Evolutionary conservation across 2,888 invertebrate species (phyloP).

Genomic region (Galerucella calmariensis): DNA sequence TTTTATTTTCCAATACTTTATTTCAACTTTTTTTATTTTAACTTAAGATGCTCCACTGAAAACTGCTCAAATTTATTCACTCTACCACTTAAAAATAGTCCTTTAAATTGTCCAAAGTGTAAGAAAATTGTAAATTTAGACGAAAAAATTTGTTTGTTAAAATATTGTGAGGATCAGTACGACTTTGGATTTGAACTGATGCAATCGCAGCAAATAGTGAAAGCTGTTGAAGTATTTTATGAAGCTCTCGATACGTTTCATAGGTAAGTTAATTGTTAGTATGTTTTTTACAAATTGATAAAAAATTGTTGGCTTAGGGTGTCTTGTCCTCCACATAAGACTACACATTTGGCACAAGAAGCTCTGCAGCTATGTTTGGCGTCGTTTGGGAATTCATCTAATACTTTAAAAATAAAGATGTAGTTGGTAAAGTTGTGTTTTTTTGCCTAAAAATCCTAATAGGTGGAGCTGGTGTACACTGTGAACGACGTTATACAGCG

Average conservation of each 20-base stretch:
- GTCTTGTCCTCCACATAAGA: constrained; percentile 74
- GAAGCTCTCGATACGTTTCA: constrained; percentile 72
- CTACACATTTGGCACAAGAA: constrained; percentile 78
- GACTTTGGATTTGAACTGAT: constrained; percentile 65
- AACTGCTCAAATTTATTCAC: constrained; percentile 67
- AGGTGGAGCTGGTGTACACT: too few species aligned
- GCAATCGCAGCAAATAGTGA: constrained; percentile 68
- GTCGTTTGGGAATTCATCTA: constrained; percentile 66
- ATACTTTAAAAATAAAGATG: constrained; percentile 24
- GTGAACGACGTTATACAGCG: too few species aligned
- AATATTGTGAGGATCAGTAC: constrained; percentile 67
- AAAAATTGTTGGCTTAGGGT: constrained; percentile 60
- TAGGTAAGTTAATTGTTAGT: constrained; percentile 55
- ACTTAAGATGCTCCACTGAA: constrained; percentile 67
- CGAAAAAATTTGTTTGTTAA: constrained; percentile 62
- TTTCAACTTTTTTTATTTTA: not conserved
- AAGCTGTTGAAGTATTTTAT: constrained; percentile 70
- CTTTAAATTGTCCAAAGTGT: constrained; percentile 68
- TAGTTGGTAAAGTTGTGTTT: too few species aligned
- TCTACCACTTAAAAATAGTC: constrained; percentile 62
- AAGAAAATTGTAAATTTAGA: constrained; percentile 66
- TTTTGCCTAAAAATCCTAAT: too few species aligned
- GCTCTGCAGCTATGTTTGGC: constrained; percentile 75
- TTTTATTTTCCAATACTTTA: not conserved
- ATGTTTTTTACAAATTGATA: not conserved